Conservation (phyloP, 2,888 invertebrate genomes). For the Apoda limacodes region DNA sequence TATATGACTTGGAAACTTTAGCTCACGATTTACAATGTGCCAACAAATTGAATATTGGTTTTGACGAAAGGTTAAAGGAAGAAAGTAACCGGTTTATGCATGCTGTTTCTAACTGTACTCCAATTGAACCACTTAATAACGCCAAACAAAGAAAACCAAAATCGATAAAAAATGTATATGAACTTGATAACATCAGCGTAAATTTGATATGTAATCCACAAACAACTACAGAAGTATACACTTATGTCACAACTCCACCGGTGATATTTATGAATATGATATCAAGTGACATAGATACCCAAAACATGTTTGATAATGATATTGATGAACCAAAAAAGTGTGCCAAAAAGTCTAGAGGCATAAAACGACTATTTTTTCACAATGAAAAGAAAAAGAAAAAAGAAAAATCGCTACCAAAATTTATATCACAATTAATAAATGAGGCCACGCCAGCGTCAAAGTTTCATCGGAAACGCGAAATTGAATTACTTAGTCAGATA, state of each 20-base stretch:
- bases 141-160: no score
- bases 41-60: constrained; percentile 19
- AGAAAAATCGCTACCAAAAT: constrained; percentile 20
- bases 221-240: constrained; percentile 1
- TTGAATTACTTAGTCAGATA: constrained; percentile 21
- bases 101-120: constrained; percentile 23
- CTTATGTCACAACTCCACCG: constrained; percentile 5
- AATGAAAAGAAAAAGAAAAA: constrained; percentile 20
- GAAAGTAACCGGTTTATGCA: constrained; percentile 23
- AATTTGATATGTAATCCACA: constrained; percentile 41
- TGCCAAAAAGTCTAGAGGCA: constrained; percentile 18
- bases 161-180: constrained; percentile 35
- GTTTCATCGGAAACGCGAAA: no score
- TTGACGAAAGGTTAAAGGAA: constrained; percentile 22
- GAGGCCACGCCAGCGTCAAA: no score
- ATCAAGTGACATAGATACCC: no score
- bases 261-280: no score
- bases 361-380: constrained; percentile 23
- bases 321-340: constrained; percentile 11
- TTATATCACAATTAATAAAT: no score
- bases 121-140: no score
- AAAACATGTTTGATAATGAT: constrained; percentile 12
- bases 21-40: constrained; percentile 26
- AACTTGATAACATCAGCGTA: constrained; percentile 43
- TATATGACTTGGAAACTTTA: constrained; percentile 20